Base-by-base conservation (phyloP, 1,140 invertebrate species). In the Eueides isabella region DNA sequence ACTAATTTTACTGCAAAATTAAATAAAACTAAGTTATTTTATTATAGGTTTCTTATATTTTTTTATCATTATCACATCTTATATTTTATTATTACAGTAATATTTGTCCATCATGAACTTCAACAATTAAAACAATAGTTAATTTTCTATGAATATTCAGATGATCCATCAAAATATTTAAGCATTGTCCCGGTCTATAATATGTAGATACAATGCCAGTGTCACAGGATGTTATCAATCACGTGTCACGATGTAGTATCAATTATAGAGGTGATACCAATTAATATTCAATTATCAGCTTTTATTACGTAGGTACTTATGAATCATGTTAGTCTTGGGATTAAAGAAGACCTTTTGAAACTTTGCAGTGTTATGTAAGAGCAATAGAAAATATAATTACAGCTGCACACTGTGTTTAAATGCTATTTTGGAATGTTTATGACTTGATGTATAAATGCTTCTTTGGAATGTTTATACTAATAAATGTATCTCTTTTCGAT, bases 181-280 rank as follows among this genome's bases (percentile, higher is more conserved):
- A 55, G 48, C 48, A 55, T 55, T 55, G 48, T 55, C 48, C 26
- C 48, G 9, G 26, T 55, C 48, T 55, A 55, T 55, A 55, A 55
- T 55, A 55, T 26, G 48, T 55, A 12, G n/a, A 23, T 55, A 55
- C 71, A 30, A 66, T 23, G 29, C 7, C 23, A 16, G 48, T 73
- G 71, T 35, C 70, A 75, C 77, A 76, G 79, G 79, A 80, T 74
- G 76, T 69, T 31, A 78, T 80, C 79, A 78, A 72, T 80, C 79
- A 80, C 74, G 29, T 74, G 79, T 78, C 79, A 74, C 61, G 65
- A 67, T 38, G 41, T 38, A 31, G 66, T 33, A 63, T 63, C 73
- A 63, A 76, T 76, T 78, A 75, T 71, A 62, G 41, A 75, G 63
- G 68, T 67, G 64, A 76, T 55, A 69, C 70, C 72, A 72, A 78